phyloP scores from a whole-genome alignment of 30 jellyfish, hydroid and myxozoan species.

The Hydractinia symbiolongicarpus region DNA sequence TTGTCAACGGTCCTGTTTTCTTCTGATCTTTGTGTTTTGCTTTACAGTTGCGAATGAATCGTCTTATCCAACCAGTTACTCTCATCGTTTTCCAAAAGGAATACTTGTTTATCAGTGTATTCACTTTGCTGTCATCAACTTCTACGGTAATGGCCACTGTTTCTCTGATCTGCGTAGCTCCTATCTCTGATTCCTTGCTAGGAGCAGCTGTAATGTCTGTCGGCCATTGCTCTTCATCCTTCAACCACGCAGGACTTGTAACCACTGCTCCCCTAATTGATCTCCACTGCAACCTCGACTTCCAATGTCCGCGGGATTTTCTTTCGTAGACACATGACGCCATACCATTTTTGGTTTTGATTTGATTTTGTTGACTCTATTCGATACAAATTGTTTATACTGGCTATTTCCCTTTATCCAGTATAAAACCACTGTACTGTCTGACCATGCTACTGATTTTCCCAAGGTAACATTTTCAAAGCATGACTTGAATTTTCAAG shows the following conservation, averaged over 20 bases:
- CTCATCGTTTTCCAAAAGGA: not conserved
- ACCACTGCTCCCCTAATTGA: too few species aligned
- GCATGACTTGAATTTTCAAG: constrained; percentile 37
- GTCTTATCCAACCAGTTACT: not conserved
- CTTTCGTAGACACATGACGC: constrained; percentile 20
- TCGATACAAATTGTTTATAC: constrained; percentile 43
- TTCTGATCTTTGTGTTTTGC: not conserved
- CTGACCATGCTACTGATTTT: constrained; percentile 42
- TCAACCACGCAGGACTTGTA: too few species aligned
- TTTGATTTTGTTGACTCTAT: constrained; percentile 45
- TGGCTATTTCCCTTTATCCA: constrained; percentile 37
- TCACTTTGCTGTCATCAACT: not conserved
- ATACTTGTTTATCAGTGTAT: not conserved
- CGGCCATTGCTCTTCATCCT: too few species aligned
- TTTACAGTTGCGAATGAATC: too few species aligned
- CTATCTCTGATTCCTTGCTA: not conserved
- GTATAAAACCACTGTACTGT: constrained; percentile 48
- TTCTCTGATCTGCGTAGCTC: not conserved
- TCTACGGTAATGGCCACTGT: not conserved
- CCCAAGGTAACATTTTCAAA: constrained; percentile 16
- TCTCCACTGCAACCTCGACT: not conserved
- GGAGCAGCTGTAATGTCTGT: not conserved
- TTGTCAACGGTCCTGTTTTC: not conserved
- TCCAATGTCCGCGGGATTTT: not conserved
- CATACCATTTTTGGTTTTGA: constrained; percentile 31